These are phyloP conservation scores for Cynoglossus semilaevis DNA, from an alignment of 2,113 vertebrate genomes.

Conservation along the genomic window DNA sequence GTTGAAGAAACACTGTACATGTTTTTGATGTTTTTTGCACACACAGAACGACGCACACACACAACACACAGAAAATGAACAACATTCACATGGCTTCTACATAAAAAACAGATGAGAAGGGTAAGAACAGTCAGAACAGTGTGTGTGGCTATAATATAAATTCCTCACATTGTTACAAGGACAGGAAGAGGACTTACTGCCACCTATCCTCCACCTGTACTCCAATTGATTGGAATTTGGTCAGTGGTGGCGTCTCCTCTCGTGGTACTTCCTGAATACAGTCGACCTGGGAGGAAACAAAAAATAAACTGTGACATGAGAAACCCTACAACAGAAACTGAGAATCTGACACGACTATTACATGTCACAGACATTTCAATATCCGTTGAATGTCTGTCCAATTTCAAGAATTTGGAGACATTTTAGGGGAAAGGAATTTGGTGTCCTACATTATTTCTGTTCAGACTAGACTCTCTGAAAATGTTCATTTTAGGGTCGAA, in stretches of 20 bases:
- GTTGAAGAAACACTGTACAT: background rate
- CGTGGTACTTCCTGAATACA: conserved; percentile 93
- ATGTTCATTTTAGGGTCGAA: no score
- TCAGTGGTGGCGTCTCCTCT: conserved; percentile 89
- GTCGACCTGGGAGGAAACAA: conserved; percentile 87
- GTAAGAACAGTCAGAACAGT: conserved; percentile 52
- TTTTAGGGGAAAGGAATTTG: no score
- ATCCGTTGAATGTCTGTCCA: no score
- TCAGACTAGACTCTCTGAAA: no score
- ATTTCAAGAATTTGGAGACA: no score
- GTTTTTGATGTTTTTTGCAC: conserved; percentile 9
- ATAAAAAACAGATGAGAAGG: conserved; percentile 15
- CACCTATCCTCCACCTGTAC: conserved; percentile 99
- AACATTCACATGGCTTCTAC: conserved; percentile 15
- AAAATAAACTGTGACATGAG: conserved; percentile 1
- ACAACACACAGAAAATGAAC: background rate
- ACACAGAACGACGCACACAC: conserved; percentile 28
- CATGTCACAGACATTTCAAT: no score
- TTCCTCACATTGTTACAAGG: conserved; percentile 69
- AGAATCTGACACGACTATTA: no score
- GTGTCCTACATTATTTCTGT: no score
- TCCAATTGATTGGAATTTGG: conserved; percentile 98
- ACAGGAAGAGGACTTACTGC: conserved; percentile 87
- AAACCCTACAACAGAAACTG: no score
- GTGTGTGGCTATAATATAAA: conserved; percentile 63